Evolutionary conservation across 2,888 invertebrate genomes (phyloP).

Genomic region (Drosophila eohydei): DNA sequence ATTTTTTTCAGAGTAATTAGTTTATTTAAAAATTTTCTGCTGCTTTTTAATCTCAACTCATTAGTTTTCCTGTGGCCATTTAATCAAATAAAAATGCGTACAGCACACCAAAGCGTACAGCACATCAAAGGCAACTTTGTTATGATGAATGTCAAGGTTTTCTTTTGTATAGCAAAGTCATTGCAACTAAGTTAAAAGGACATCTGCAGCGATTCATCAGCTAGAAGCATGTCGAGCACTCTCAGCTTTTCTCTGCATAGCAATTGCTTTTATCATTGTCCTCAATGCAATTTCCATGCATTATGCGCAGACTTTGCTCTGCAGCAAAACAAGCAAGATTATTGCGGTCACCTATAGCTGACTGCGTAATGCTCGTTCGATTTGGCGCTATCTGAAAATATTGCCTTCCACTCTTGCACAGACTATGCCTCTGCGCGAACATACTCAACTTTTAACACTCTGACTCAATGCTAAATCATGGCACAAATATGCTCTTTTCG

Average conservation of each 20-base stretch:
- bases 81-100: neutral
- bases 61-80: neutral
- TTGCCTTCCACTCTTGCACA: neutral
- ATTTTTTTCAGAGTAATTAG: neutral
- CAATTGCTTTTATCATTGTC: conserved; percentile 4
- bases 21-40: neutral
- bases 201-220: conserved; percentile 12
- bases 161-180: neutral
- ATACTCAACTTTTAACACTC: neutral
- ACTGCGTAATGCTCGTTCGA: neutral
- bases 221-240: neutral
- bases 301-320: conserved; percentile 33
- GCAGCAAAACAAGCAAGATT: conserved; percentile 1
- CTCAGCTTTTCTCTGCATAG: neutral
- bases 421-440: neutral
- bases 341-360: neutral
- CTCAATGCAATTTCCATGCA: conserved; percentile 56
- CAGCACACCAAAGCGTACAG: neutral
- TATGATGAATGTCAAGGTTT: conserved; percentile 15
- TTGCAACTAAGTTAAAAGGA: conserved; percentile 8
- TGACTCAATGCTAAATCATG: neutral
- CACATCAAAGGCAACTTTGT: conserved; percentile 15
- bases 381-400: neutral
- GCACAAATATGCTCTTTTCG: neutral
- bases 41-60: neutral